phyloP scores from a whole-genome alignment of 2,888 invertebrate genomes.

The Drosophila affinis region DNA sequence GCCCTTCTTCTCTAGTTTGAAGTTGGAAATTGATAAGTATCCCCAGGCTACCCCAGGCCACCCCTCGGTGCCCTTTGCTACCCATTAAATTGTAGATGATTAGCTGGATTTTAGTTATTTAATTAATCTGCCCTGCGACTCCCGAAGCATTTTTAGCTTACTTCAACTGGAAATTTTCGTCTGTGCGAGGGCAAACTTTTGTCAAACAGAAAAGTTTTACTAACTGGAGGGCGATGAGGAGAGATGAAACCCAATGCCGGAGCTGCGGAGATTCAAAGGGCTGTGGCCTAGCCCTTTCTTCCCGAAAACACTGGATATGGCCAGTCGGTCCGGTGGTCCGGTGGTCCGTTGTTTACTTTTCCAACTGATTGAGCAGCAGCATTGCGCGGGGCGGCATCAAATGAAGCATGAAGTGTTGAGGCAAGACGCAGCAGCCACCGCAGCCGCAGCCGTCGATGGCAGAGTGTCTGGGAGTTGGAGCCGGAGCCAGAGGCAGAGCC shows the following conservation, averaged over 20 bases:
- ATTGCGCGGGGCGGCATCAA: constrained; percentile 51
- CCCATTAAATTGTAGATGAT: constrained; percentile 29
- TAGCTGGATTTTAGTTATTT: constrained; percentile 37
- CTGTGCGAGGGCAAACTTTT: constrained; percentile 26
- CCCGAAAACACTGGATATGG: constrained; percentile 50
- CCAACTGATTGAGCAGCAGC: constrained; percentile 68
- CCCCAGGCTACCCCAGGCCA: too few species aligned
- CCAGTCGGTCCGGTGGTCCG: constrained; percentile 4
- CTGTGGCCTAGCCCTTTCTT: constrained; percentile 2
- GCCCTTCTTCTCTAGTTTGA: not conserved
- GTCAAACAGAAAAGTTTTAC: constrained; percentile 29
- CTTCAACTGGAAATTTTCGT: constrained; percentile 22
- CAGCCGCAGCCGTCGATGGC: constrained; percentile 19
- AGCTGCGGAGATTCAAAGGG: too few species aligned
- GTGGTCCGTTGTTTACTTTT: constrained; percentile 66
- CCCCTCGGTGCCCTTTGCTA: too few species aligned
- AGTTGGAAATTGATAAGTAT: not conserved
- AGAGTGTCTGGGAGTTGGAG: not conserved
- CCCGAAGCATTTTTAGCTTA: constrained; percentile 27
- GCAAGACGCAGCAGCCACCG: constrained; percentile 50
- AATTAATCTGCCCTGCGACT: constrained; percentile 34
- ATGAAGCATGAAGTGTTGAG: constrained; percentile 72
- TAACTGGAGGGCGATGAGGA: not conserved
- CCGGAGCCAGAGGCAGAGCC: constrained; percentile 23
- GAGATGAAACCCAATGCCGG: not conserved